Evolutionary conservation across 2,888 invertebrate genomes (phyloP).

Genomic region (Lepidochrysops patricia): DNA sequence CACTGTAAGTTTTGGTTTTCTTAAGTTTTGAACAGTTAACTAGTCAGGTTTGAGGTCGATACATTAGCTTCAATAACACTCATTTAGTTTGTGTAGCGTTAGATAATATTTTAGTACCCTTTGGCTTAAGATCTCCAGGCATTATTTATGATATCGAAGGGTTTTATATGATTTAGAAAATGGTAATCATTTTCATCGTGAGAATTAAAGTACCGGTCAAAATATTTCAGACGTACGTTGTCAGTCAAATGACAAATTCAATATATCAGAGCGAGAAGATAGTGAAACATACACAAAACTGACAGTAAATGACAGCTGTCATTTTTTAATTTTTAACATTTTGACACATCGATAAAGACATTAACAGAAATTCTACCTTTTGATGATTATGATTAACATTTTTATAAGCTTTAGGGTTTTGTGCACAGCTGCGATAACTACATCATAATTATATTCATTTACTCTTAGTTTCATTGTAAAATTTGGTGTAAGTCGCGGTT

Average conservation of each 20-base stretch:
- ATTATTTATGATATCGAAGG: conserved; percentile 29
- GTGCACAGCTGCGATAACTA: not conserved
- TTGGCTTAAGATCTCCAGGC: conserved; percentile 28
- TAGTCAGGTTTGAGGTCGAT: conserved; percentile 14
- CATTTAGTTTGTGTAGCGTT: conserved; percentile 6
- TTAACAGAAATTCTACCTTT: too few species aligned
- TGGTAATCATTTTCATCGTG: not conserved
- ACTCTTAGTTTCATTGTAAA: not conserved
- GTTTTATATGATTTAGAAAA: conserved; percentile 35
- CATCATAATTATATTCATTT: not conserved
- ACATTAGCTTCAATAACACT: conserved; percentile 9
- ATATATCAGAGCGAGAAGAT: too few species aligned
- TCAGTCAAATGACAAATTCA: too few species aligned
- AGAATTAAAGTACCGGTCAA: not conserved
- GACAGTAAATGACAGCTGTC: too few species aligned
- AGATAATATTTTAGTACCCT: conserved; percentile 37
- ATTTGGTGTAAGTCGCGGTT: not conserved
- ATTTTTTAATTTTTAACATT: too few species aligned
- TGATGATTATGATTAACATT: conserved; percentile 2
- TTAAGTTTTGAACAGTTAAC: conserved; percentile 4
- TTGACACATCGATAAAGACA: too few species aligned
- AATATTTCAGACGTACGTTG: too few species aligned
- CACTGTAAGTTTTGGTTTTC: not conserved
- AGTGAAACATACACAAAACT: too few species aligned
- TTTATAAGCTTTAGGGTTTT: not conserved